Percentiles rank a stretch among this genome's conserved stretches.
Evolutionary conservation across 2,888 invertebrate genomes (phyloP).

Genomic region (Drosophila fungiperda): DNA sequence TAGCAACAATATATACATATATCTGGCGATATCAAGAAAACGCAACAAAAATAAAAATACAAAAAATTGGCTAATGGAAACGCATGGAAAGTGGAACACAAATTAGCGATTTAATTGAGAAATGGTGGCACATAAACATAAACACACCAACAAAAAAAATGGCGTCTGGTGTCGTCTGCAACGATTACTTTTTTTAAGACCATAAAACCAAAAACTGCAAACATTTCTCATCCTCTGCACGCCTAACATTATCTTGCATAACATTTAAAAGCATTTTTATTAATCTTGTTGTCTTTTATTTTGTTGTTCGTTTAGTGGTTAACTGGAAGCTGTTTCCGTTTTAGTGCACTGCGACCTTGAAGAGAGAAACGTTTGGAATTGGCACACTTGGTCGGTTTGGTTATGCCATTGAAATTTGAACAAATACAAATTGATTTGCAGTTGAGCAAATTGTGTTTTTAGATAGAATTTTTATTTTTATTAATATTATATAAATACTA

Average conservation of each 20-base stretch:
- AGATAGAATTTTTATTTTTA: constrained; percentile 83
- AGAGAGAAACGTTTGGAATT: constrained; percentile 61
- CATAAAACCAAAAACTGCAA: constrained; percentile 37
- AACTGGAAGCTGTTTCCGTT: constrained; percentile 84
- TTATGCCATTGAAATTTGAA: constrained; percentile 74
- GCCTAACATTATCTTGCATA: constrained; percentile 40
- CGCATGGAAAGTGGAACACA: constrained; percentile 73
- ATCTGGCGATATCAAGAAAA: constrained; percentile 21
- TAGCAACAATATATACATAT: constrained; percentile 20
- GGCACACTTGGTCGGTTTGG: constrained; percentile 60
- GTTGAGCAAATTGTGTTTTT: constrained; percentile 73
- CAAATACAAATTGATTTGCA: constrained; percentile 65
- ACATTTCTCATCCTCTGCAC: constrained; percentile 66
- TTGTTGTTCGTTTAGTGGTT: constrained; percentile 76
- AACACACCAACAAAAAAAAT: constrained; percentile 12
- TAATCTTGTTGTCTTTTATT: constrained; percentile 26
- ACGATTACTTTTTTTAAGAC: constrained; percentile 14
- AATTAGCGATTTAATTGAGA: constrained; percentile 36
- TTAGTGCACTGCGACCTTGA: constrained; percentile 61
- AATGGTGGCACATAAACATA: constrained; percentile 49
- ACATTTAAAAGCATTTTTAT: constrained; percentile 17
- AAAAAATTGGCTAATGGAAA: constrained; percentile 63
- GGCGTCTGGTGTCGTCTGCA: constrained; percentile 43
- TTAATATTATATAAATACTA: constrained; percentile 63
- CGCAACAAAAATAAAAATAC: constrained; percentile 28